A percentile compares a stretch with the other conserved stretches of the same genome.
These are phyloP conservation scores for Aelia acuminata DNA, from an alignment of 2,888 invertebrate genomes.

Conservation along the genomic window DNA sequence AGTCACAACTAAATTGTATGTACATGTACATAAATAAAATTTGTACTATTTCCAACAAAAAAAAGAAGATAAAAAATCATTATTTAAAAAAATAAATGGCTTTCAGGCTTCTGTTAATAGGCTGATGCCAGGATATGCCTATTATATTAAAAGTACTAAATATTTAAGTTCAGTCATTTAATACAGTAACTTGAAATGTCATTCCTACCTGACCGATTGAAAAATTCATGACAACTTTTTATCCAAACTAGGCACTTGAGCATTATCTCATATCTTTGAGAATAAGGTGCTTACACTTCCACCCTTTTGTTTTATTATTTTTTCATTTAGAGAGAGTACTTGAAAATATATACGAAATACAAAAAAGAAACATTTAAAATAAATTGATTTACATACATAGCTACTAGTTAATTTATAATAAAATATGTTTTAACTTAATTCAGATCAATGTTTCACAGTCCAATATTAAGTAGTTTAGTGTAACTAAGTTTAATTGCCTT, in stretches of 20 bases:
- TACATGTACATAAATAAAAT: constrained; percentile 50
- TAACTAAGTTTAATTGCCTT: constrained; percentile 38
- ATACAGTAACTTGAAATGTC: constrained; percentile 11
- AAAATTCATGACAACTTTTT: background rate
- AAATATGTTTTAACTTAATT: constrained; percentile 10
- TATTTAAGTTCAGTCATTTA: constrained; percentile 12
- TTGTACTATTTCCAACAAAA: constrained; percentile 51
- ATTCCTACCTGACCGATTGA: background rate
- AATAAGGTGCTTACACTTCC: background rate
- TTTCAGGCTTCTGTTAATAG: constrained; percentile 24
- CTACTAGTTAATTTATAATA: background rate
- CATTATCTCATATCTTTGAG: background rate
- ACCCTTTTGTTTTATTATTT: background rate
- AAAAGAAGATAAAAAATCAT: background rate
- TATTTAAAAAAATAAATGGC: constrained; percentile 42
- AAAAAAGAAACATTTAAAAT: background rate
- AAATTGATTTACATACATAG: background rate
- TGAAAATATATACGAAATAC: background rate
- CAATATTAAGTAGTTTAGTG: constrained; percentile 6
- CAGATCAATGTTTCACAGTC: constrained; percentile 10
- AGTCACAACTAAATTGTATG: constrained; percentile 41
- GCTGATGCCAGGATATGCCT: constrained; percentile 30
- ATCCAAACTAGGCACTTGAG: constrained; percentile 32
- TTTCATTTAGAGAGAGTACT: background rate
- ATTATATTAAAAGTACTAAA: constrained; percentile 26